Evolutionary conservation across 2,113 vertebrate species (phyloP).

Genomic region (Aramus guarauna): DNA sequence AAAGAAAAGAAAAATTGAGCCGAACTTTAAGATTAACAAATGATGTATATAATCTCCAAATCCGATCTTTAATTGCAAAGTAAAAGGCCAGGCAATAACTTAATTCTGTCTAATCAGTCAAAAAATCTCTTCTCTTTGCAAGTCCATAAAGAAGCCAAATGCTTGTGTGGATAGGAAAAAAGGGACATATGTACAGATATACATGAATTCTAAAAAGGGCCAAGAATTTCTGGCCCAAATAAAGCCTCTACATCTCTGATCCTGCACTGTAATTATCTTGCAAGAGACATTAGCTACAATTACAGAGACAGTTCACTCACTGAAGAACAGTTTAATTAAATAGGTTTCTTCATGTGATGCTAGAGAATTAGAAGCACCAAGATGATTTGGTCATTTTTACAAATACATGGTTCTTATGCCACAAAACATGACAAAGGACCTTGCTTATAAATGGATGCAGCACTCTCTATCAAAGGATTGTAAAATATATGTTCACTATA

Average conservation of each 20-base stretch:
- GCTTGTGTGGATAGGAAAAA: not conserved
- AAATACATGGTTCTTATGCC: not conserved
- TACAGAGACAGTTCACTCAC: not conserved
- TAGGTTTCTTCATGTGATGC: not conserved
- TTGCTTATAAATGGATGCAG: not conserved
- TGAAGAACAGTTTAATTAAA: not conserved
- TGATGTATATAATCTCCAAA: not conserved
- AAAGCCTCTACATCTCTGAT: not conserved
- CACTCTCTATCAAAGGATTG: not conserved
- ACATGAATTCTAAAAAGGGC: not conserved
- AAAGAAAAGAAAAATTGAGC: not conserved
- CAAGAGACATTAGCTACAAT: not conserved
- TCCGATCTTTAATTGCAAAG: not conserved
- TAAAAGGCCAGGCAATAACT: not conserved
- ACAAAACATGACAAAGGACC: not conserved
- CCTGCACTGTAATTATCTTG: not conserved
- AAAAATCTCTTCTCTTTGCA: not conserved
- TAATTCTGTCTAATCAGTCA: not conserved
- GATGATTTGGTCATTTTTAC: not conserved
- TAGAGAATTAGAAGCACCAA: not conserved
- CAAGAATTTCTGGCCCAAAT: not conserved
- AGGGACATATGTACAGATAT: not conserved
- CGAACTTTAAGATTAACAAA: not conserved
- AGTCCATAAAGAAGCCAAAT: not conserved
- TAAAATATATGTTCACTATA: not conserved